These are phyloP conservation scores for Octonoba sinensis DNA, from an alignment of 2,888 invertebrate genomes.

Conservation along the genomic window DNA sequence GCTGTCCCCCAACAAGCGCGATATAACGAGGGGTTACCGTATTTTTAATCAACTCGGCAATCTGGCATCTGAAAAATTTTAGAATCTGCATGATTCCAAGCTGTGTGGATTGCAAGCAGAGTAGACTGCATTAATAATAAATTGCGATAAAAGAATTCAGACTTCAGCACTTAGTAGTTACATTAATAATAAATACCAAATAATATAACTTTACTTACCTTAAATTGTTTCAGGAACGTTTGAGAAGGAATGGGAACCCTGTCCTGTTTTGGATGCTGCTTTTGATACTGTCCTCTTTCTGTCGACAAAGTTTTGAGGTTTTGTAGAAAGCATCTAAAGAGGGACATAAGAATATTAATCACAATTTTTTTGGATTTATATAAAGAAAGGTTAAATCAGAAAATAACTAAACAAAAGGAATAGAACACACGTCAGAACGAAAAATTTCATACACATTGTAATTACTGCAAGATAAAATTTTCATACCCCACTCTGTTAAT, in stretches of 20 bases:
- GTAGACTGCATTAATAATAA: too few relatives aligned
- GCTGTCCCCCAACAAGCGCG: too few relatives aligned
- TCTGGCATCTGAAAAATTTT: too few relatives aligned
- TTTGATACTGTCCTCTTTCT: constrained; percentile 4
- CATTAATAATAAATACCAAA: background rate
- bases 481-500: constrained; percentile 41
- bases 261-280: background rate
- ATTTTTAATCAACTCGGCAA: too few relatives aligned
- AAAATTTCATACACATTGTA: background rate
- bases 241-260: constrained; percentile 29
- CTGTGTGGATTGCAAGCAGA: too few relatives aligned
- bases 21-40: too few relatives aligned
- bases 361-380: background rate
- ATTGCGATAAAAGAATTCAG: too few relatives aligned
- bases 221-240: background rate
- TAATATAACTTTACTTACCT: constrained; percentile 39
- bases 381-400: too few relatives aligned
- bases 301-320: constrained; percentile 14
- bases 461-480: constrained; percentile 4
- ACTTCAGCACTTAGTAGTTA: too few relatives aligned
- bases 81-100: too few relatives aligned
- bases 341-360: background rate
- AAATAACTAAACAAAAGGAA: too few relatives aligned
- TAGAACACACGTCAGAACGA: too few relatives aligned
- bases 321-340: constrained; percentile 23